Conservation (phyloP, 2,888 invertebrate species). For the Ectemnius cavifrons region DNA sequence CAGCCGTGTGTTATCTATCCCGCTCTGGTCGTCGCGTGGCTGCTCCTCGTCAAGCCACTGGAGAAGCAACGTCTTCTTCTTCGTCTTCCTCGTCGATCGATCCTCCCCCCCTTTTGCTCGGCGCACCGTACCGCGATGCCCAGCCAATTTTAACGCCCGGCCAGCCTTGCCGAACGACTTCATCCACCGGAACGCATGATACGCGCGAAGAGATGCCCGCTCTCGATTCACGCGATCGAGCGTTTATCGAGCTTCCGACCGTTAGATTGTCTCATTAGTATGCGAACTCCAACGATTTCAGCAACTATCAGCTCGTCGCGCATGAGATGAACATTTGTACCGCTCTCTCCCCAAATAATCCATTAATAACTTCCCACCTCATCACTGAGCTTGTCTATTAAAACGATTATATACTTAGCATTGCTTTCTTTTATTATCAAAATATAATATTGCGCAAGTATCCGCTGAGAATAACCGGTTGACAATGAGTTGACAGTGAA, state of each 20-base stretch:
- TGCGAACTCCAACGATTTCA: too few relatives aligned
- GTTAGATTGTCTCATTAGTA: conserved; percentile 3
- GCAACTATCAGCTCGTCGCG: too few relatives aligned
- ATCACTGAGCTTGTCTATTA: too few relatives aligned
- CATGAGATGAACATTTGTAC: too few relatives aligned
- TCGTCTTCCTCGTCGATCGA: conserved; percentile 31
- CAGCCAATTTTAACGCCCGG: conserved; percentile 62
- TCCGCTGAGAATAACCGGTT: too few relatives aligned
- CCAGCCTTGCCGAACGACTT: conserved; percentile 59
- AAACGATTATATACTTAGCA: too few relatives aligned
- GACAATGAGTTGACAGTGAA: too few relatives aligned
- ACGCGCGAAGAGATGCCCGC: conserved; percentile 25
- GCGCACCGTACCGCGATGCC: conserved; percentile 38
- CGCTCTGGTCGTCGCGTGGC: conserved; percentile 28
- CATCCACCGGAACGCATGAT: conserved; percentile 57
- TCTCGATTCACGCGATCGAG: conserved; percentile 29
- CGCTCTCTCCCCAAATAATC: too few relatives aligned
- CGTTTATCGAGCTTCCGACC: conserved; percentile 24
- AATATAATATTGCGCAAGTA: too few relatives aligned
- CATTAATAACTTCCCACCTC: too few relatives aligned
- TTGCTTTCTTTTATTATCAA: too few relatives aligned
- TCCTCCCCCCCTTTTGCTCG: conserved; percentile 40
- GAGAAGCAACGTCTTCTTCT: conserved; percentile 15
- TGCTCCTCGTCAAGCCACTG: conserved; percentile 17
- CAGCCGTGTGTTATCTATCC: conserved; percentile 63